phyloP scores from a whole-genome alignment of 2,888 invertebrate genomes.

The Dermolepida albohirtum region DNA sequence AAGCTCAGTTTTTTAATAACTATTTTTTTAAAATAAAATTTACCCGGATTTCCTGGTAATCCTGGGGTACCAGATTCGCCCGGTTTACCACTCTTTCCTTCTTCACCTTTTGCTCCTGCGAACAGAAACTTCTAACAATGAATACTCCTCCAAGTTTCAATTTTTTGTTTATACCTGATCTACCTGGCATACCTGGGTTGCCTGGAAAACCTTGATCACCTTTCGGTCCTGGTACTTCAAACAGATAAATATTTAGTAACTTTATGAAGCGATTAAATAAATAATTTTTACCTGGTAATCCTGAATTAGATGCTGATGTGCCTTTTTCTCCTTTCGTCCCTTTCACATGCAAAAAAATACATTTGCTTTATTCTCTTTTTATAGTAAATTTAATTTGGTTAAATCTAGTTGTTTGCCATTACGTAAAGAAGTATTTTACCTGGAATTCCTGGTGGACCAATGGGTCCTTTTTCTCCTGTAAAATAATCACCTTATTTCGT shows the following conservation, averaged over 20 bases:
- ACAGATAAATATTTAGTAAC: no score
- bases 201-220: constrained; percentile 2
- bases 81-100: not conserved
- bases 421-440: no score
- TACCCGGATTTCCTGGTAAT: not conserved
- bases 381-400: not conserved
- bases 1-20: no score
- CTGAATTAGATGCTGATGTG: not conserved
- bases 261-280: not conserved
- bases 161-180: no score
- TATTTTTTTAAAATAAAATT: no score
- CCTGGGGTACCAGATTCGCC: constrained; percentile 1
- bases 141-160: no score
- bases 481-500: no score
- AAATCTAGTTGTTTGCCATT: no score
- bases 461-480: no score
- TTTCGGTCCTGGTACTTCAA: not conserved
- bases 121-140: not conserved
- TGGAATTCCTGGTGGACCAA: no score
- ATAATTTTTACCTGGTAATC: not conserved
- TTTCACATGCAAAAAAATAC: not conserved
- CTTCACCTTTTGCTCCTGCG: constrained; percentile 2
- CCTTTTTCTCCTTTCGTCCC: constrained; percentile 1
- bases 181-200: not conserved
- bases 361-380: not conserved